phyloP scores from a whole-genome alignment of 64 coral and sea anemone genomes.

The Exaiptasia diaphana region DNA sequence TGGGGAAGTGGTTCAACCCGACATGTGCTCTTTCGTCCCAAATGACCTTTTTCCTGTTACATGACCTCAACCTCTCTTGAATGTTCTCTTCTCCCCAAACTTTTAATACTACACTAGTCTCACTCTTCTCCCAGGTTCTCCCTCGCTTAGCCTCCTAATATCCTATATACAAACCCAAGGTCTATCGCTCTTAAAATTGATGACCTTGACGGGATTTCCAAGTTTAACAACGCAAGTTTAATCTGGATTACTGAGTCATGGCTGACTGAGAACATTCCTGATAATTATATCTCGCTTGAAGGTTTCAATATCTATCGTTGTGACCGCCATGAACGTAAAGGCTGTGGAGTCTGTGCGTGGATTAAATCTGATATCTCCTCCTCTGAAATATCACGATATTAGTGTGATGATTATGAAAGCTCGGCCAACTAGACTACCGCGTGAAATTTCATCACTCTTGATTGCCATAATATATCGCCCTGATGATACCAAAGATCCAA shows the following conservation, averaged over 20 bases:
- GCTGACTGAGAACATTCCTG: background rate
- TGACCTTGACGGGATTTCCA: background rate
- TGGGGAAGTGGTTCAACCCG: too few species aligned
- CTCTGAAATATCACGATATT: background rate
- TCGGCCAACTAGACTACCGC: slow-evolving; percentile 36
- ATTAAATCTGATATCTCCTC: slow-evolving; percentile 28
- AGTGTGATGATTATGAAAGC: slow-evolving; percentile 45
- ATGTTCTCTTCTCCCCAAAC: too few species aligned
- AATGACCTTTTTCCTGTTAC: too few species aligned
- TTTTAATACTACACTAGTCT: too few species aligned
- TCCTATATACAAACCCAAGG: background rate
- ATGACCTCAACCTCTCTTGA: too few species aligned
- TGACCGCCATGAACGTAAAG: slow-evolving; percentile 20
- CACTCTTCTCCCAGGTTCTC: background rate
- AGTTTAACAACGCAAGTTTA: background rate
- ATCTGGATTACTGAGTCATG: background rate
- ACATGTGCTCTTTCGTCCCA: too few species aligned
- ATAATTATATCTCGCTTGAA: slow-evolving; percentile 1
- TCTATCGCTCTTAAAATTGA: background rate
- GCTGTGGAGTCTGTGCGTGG: slow-evolving; percentile 40
- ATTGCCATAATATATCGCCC: slow-evolving; percentile 32
- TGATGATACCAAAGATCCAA: slow-evolving; percentile 26
- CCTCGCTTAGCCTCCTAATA: background rate
- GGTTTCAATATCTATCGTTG: slow-evolving; percentile 7
- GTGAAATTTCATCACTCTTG: slow-evolving; percentile 27